Conservation (phyloP, 2,113 vertebrate genomes). For the Piprites chloris region DNA sequence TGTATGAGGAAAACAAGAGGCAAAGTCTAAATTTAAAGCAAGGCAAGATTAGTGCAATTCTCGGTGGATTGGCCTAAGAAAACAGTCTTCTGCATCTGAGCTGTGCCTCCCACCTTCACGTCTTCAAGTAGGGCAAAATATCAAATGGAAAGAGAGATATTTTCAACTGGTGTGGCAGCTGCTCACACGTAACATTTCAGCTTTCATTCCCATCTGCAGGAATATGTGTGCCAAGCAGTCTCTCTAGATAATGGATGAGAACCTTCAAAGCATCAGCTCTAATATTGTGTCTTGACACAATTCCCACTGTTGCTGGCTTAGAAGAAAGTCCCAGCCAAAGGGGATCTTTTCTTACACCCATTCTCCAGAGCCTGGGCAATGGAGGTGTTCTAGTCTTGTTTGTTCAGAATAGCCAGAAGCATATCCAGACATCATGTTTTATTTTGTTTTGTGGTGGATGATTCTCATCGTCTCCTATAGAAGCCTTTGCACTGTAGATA, state of each 20-base stretch:
- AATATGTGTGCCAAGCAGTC: not conserved
- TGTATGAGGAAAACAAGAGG: not conserved
- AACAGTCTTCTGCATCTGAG: not conserved
- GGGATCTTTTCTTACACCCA: not conserved
- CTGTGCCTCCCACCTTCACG: not conserved
- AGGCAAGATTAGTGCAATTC: not conserved
- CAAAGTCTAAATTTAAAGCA: not conserved
- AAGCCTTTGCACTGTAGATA: not conserved
- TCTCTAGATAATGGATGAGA: not conserved
- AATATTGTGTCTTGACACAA: not conserved
- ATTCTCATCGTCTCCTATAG: not conserved
- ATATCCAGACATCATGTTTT: not conserved
- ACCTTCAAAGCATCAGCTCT: not conserved
- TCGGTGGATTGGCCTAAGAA: not conserved
- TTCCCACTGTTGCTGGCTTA: not conserved
- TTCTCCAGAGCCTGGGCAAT: not conserved
- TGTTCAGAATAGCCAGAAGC: not conserved
- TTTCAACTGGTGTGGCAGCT: conserved; percentile 17
- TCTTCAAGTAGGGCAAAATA: not conserved
- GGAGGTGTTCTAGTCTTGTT: not conserved
- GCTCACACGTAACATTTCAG: not conserved
- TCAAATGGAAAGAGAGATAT: not conserved
- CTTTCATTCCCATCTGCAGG: conserved; percentile 8
- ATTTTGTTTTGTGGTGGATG: not conserved
- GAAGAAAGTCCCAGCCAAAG: not conserved